Percentiles rank a stretch among this genome's conserved stretches.
phyloP scores from a whole-genome alignment of 2,113 vertebrate genomes.

The Chaenocephalus aceratus region DNA sequence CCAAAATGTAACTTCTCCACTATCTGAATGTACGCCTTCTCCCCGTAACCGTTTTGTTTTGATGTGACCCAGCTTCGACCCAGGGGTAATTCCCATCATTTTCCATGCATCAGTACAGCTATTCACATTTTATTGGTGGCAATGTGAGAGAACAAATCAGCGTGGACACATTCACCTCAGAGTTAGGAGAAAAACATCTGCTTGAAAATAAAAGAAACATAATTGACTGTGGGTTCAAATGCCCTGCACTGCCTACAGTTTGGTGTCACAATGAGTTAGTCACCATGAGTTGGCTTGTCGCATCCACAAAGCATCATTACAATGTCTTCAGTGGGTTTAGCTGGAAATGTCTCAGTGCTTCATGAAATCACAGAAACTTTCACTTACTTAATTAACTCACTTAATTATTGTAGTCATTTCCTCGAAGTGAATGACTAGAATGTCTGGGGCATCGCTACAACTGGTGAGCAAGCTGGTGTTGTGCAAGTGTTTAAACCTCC shows the following conservation, averaged over 20 bases:
- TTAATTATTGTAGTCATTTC: slow-evolving; percentile 33
- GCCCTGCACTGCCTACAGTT: slow-evolving; percentile 14
- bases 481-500: slow-evolving; percentile 10
- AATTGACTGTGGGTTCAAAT: slow-evolving; percentile 23
- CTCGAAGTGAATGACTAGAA: slow-evolving; percentile 1
- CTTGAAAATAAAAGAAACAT: background rate
- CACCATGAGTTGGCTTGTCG: slow-evolving; percentile 20
- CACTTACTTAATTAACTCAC: background rate
- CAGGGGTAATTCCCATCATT: slow-evolving; percentile 58
- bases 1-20: slow-evolving; percentile 6
- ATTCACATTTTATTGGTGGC: slow-evolving; percentile 39
- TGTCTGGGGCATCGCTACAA: background rate
- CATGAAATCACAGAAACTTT: slow-evolving; percentile 21
- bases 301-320: background rate
- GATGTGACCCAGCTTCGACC: slow-evolving; percentile 28
- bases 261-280: slow-evolving; percentile 26
- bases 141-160: slow-evolving; percentile 60
- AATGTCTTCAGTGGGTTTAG: background rate
- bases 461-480: background rate
- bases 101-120: slow-evolving; percentile 54
- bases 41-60: slow-evolving; percentile 18
- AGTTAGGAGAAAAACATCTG: background rate
- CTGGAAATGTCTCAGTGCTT: background rate
- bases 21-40: slow-evolving; percentile 5
- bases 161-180: slow-evolving; percentile 5